These are phyloP conservation scores for Pelecanus crispus DNA, from an alignment of 2,113 vertebrate species.

Conservation along the genomic window DNA sequence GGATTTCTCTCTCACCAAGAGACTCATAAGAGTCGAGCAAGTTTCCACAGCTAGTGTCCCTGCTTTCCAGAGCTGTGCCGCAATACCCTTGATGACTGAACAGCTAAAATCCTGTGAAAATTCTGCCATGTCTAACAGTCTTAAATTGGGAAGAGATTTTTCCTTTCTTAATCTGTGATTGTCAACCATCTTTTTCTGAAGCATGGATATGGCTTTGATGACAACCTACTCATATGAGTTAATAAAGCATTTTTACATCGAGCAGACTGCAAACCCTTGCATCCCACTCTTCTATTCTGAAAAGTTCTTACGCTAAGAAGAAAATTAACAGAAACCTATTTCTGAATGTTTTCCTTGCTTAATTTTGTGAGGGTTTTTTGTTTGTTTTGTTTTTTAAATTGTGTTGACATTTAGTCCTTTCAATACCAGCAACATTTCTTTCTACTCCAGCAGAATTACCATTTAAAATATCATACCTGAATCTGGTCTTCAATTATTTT, in stretches of 20 bases:
- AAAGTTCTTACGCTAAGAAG: neutral
- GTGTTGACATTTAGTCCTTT: neutral
- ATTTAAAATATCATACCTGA: neutral
- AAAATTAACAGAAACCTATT: neutral
- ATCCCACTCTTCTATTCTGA: neutral
- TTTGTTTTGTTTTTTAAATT: neutral
- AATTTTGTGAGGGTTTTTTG: neutral
- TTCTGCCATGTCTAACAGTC: neutral
- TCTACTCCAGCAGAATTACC: neutral
- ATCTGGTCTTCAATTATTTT: neutral
- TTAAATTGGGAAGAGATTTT: neutral
- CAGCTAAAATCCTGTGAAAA: neutral
- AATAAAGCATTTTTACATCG: neutral
- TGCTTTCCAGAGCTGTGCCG: neutral
- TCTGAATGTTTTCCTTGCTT: neutral
- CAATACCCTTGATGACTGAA: neutral
- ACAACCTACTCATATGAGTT: constrained; percentile 14
- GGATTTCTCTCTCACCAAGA: neutral
- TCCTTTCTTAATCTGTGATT: neutral
- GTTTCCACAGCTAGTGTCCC: neutral
- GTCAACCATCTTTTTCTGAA: neutral
- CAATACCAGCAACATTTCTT: neutral
- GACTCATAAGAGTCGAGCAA: neutral
- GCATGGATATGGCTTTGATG: neutral
- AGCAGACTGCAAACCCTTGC: neutral